Conservation (phyloP, 2,113 vertebrate species). For the Chionis minor region DNA sequence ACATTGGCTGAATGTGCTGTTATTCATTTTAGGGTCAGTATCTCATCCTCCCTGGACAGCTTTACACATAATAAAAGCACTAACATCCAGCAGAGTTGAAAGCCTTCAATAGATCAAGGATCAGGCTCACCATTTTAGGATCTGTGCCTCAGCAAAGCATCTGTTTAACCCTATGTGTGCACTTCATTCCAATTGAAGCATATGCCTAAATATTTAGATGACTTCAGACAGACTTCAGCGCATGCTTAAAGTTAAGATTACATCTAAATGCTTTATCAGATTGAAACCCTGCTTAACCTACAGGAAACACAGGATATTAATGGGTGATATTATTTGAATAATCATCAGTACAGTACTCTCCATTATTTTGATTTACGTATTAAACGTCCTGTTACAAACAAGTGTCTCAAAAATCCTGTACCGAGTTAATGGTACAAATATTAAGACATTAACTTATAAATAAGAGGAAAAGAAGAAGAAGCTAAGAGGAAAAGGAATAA, state of each 20-base stretch:
- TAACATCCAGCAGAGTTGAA: constrained; percentile 55
- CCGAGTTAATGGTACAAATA: not conserved
- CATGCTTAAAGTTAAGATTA: constrained; percentile 30
- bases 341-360: not conserved
- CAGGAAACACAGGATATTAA: constrained; percentile 21
- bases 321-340: constrained; percentile 14
- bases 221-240: not conserved
- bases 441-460: not conserved
- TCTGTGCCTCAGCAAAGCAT: constrained; percentile 16
- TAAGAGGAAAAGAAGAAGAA: not conserved
- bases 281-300: constrained; percentile 13
- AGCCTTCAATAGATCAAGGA: constrained; percentile 37
- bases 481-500: not conserved
- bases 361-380: constrained; percentile 11
- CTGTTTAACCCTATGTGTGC: constrained; percentile 16
- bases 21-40: constrained; percentile 53
- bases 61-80: constrained; percentile 44
- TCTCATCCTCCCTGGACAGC: constrained; percentile 25
- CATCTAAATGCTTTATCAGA: constrained; percentile 19
- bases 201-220: constrained; percentile 31
- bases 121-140: constrained; percentile 38
- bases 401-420: not conserved
- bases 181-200: not conserved
- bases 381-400: not conserved
- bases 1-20: constrained; percentile 6